A percentile compares a stretch with the other conserved stretches of the same genome.
Conservation (phyloP, 2,888 invertebrate species). For the Bugulina stolonifera region DNA sequence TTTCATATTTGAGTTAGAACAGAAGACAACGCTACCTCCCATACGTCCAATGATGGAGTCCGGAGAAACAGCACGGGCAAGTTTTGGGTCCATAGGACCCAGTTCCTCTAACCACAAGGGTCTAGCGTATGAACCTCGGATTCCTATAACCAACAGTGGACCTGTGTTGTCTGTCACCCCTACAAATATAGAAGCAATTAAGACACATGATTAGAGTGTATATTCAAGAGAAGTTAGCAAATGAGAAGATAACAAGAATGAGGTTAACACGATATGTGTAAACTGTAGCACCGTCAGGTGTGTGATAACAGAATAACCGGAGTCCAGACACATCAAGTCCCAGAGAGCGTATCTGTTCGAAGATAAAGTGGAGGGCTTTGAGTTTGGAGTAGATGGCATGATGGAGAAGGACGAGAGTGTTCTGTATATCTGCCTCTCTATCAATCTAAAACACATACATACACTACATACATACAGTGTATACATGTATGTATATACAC, state of each 20-base stretch:
- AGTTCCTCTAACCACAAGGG: constrained; percentile 45
- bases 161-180: constrained; percentile 37
- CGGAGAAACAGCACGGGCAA: constrained; percentile 45
- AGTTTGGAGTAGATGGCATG: constrained; percentile 39
- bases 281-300: too few relatives aligned
- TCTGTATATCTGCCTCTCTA: constrained; percentile 40
- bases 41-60: constrained; percentile 45
- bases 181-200: background rate
- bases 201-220: too few relatives aligned
- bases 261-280: too few relatives aligned
- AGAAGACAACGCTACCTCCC: constrained; percentile 34
- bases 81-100: constrained; percentile 44
- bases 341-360: constrained; percentile 41
- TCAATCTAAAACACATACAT: too few relatives aligned
- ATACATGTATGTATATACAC: too few relatives aligned
- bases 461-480: too few relatives aligned
- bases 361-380: constrained; percentile 40
- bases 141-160: constrained; percentile 38
- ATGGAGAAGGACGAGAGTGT: constrained; percentile 45
- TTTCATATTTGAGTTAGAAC: too few relatives aligned
- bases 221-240: too few relatives aligned
- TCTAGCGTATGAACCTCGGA: constrained; percentile 43
- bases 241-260: too few relatives aligned
- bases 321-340: constrained; percentile 44
- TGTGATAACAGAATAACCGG: too few relatives aligned